A percentile compares a stretch with the other conserved stretches of the same genome.
Evolutionary conservation across 2,888 invertebrate species (phyloP).

Genomic region (Diploptera punctata): DNA sequence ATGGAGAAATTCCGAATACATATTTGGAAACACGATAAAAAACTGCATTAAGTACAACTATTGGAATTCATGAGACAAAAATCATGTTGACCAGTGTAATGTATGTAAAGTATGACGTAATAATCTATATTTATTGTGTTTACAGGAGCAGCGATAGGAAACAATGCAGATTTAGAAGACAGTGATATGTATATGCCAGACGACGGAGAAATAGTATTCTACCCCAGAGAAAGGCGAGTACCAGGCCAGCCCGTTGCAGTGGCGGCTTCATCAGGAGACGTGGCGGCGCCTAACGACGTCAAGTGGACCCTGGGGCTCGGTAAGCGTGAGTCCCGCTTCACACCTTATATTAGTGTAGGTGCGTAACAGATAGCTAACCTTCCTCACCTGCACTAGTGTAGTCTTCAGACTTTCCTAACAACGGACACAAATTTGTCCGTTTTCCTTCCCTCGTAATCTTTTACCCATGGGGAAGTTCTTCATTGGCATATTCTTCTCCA

Average conservation of each 20-base stretch:
- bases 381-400: neutral
- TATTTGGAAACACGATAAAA: too few species aligned
- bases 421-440: too few species aligned
- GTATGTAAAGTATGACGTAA: too few species aligned
- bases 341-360: conserved; percentile 49
- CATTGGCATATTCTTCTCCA: too few species aligned
- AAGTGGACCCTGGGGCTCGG: conserved; percentile 45
- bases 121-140: too few species aligned
- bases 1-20: too few species aligned
- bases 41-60: too few species aligned
- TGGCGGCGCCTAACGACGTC: conserved; percentile 48
- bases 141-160: neutral
- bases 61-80: too few species aligned
- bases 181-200: neutral
- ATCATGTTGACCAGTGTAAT: too few species aligned
- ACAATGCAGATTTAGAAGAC: neutral
- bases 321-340: conserved; percentile 47
- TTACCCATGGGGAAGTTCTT: too few species aligned
- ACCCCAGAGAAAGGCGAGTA: conserved; percentile 21
- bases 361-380: conserved; percentile 42
- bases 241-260: conserved; percentile 22
- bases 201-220: conserved; percentile 13
- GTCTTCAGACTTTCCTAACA: too few species aligned
- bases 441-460: too few species aligned
- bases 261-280: neutral